Evolutionary conservation across 2,888 invertebrate genomes (phyloP).

Genomic region (Lycaena phlaeas): DNA sequence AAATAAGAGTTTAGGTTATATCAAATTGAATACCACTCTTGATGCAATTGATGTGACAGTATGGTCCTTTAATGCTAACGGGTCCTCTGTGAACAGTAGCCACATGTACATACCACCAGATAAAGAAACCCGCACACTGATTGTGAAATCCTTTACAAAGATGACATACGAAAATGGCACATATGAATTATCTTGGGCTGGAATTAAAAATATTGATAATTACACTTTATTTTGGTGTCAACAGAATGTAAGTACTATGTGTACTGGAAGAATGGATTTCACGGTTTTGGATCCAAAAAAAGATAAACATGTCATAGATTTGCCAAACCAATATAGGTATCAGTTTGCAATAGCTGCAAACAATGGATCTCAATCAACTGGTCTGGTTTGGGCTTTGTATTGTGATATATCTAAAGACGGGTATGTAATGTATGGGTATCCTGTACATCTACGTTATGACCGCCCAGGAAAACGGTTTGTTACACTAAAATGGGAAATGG

Average conservation of each 20-base stretch:
- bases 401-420: conserved; percentile 73
- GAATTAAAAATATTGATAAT: conserved; percentile 70
- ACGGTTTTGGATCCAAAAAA: conserved; percentile 42
- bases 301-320: conserved; percentile 72
- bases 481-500: conserved; percentile 81
- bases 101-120: conserved; percentile 75
- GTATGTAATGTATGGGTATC: conserved; percentile 71
- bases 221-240: conserved; percentile 89
- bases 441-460: conserved; percentile 45
- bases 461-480: conserved; percentile 49
- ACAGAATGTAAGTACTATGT: conserved; percentile 57
- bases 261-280: conserved; percentile 67
- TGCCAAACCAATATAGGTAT: conserved; percentile 73
- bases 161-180: conserved; percentile 80
- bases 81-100: conserved; percentile 71
- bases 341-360: conserved; percentile 90
- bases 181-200: conserved; percentile 75
- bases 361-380: conserved; percentile 78
- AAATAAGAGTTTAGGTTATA: conserved; percentile 74
- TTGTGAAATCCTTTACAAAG: conserved; percentile 76
- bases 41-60: conserved; percentile 67
- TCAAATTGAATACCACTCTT: conserved; percentile 67
- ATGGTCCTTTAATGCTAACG: conserved; percentile 74
- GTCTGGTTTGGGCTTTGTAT: conserved; percentile 85
- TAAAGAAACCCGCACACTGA: conserved; percentile 55